phyloP scores from a whole-genome alignment of 2,113 vertebrate genomes.

The Fregata magnificens region DNA sequence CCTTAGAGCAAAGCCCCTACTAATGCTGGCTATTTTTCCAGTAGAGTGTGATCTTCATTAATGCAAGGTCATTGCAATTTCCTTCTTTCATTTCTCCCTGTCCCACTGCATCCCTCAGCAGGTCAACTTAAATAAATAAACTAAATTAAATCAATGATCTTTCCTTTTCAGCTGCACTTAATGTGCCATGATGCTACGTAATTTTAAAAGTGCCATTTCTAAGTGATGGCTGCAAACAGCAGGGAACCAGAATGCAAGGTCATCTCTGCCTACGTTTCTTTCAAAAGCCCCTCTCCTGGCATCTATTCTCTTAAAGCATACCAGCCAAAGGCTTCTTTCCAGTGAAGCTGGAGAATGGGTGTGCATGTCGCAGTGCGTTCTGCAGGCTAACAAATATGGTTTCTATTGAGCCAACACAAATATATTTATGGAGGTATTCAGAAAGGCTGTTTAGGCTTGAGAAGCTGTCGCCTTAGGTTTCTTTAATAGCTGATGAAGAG shows the following conservation, averaged over 20 bases:
- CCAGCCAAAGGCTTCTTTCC: not conserved
- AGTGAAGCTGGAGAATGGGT: not conserved
- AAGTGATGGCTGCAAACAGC: not conserved
- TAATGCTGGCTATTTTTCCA: not conserved
- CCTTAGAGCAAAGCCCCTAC: not conserved
- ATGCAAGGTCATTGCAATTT: slow-evolving; percentile 58
- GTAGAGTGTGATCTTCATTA: not conserved
- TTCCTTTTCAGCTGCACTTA: not conserved
- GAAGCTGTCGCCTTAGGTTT: not conserved
- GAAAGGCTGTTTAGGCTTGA: not conserved
- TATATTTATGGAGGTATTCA: not conserved
- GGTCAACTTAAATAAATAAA: not conserved
- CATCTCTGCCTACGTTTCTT: not conserved
- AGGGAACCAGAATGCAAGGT: not conserved
- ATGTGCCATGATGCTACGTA: not conserved
- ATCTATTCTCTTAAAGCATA: not conserved
- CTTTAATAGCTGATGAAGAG: not conserved
- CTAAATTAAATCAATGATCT: not conserved
- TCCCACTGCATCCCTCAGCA: not conserved
- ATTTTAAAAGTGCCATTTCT: not conserved
- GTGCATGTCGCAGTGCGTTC: not conserved
- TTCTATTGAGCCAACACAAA: not conserved
- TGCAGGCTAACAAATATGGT: not conserved
- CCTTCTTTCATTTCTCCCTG: not conserved
- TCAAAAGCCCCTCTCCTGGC: not conserved